Evolutionary conservation across 1,140 invertebrate species (phyloP).

Genomic region (Batillaria attramentaria): DNA sequence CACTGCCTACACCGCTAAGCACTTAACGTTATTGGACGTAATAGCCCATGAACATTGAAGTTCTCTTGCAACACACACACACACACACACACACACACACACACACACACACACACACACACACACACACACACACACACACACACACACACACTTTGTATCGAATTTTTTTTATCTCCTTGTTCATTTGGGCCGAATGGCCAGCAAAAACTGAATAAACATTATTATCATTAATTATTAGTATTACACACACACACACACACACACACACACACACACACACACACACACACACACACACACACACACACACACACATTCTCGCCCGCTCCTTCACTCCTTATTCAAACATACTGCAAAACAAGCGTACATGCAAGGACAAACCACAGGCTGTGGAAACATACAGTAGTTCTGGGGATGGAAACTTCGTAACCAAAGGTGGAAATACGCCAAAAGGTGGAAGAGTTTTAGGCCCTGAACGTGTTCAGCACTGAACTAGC

Average conservation of each 20-base stretch:
- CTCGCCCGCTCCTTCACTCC: background rate
- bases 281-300: background rate
- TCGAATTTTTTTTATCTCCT: background rate
- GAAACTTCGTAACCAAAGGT: too few species aligned
- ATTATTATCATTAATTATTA: background rate
- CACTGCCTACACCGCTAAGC: too few species aligned
- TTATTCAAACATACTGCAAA: too few species aligned
- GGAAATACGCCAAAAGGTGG: too few species aligned
- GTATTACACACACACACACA: background rate
- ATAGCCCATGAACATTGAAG: too few species aligned
- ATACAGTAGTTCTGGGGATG: too few species aligned
- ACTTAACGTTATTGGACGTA: background rate
- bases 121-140: background rate
- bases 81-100: slow-evolving; percentile 19
- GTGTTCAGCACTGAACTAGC: too few species aligned
- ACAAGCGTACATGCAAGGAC: too few species aligned
- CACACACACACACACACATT: slow-evolving; percentile 10
- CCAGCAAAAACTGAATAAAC: background rate
- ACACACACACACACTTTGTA: background rate
- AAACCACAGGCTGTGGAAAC: too few species aligned
- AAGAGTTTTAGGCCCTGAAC: too few species aligned
- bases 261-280: background rate
- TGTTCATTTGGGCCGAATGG: background rate
- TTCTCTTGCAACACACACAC: background rate
- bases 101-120: slow-evolving; percentile 2